A percentile compares a stretch with the other conserved stretches of the same genome.
Evolutionary conservation across 1,140 invertebrate genomes (phyloP).

Genomic region (Brachionus rubens): DNA sequence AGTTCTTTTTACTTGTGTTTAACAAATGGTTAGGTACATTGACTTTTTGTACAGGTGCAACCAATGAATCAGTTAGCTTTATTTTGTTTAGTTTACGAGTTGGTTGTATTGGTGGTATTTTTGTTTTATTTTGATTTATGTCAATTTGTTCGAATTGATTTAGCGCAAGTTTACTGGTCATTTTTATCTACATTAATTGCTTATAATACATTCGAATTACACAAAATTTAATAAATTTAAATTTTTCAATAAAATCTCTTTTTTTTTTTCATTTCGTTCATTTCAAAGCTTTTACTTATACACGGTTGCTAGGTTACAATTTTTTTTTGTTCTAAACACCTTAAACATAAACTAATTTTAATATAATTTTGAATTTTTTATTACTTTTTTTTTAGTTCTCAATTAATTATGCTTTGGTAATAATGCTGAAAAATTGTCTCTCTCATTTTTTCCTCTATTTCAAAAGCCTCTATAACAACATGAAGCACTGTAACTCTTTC

Average conservation of each 20-base stretch:
- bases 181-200: not conserved
- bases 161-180: not conserved
- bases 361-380: conserved; percentile 8
- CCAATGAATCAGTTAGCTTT: conserved; percentile 47
- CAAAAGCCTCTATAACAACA: no score
- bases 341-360: not conserved
- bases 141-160: not conserved
- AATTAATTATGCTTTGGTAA: no score
- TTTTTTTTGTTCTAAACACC: not conserved
- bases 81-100: not conserved
- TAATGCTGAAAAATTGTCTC: no score
- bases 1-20: conserved; percentile 54
- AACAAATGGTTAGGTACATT: conserved; percentile 57
- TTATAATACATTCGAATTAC: no score
- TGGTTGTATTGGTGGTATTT: not conserved
- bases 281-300: conserved; percentile 33
- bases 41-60: conserved; percentile 53
- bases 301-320: conserved; percentile 20
- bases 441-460: no score
- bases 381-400: no score
- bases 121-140: conserved; percentile 27
- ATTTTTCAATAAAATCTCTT: not conserved
- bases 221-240: no score
- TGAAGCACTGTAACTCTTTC: no score
- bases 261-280: not conserved